Conservation (phyloP, 2,113 vertebrate genomes). For the Trogon melanurus region DNA sequence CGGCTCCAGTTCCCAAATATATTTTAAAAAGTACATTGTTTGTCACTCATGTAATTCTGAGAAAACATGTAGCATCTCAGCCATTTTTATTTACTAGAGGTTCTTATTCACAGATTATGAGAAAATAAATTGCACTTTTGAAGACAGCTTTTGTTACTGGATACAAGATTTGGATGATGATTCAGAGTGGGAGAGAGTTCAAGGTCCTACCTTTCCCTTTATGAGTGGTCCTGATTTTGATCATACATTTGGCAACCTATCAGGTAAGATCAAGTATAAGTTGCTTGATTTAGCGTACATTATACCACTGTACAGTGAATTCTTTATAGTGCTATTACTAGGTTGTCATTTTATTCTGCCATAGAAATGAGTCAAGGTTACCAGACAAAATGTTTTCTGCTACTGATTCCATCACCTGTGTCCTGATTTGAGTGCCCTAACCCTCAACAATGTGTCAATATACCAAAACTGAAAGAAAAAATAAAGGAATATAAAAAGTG, state of each 20-base stretch:
- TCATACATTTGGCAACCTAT: constrained; percentile 86
- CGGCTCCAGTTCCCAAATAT: background rate
- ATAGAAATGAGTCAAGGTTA: background rate
- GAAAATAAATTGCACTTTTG: constrained; percentile 88
- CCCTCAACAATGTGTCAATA: background rate
- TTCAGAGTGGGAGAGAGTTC: constrained; percentile 82
- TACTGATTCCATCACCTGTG: background rate
- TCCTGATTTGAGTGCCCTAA: no score
- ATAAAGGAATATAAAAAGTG: background rate
- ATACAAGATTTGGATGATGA: constrained; percentile 77
- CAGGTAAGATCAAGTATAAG: constrained; percentile 76
- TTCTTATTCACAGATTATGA: constrained; percentile 78
- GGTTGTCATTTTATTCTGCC: background rate
- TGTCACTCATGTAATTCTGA: background rate
- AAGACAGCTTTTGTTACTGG: constrained; percentile 90
- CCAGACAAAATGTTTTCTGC: background rate
- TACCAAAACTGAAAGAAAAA: background rate
- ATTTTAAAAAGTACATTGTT: background rate
- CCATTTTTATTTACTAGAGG: background rate
- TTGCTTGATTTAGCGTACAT: background rate
- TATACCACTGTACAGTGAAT: background rate
- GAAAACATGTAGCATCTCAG: background rate
- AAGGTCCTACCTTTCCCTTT: constrained; percentile 70
- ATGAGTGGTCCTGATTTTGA: constrained; percentile 84
- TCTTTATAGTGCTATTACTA: background rate